These are phyloP conservation scores for Glyphotaelius pellucidus DNA, from an alignment of 2,888 invertebrate genomes.

Conservation along the genomic window DNA sequence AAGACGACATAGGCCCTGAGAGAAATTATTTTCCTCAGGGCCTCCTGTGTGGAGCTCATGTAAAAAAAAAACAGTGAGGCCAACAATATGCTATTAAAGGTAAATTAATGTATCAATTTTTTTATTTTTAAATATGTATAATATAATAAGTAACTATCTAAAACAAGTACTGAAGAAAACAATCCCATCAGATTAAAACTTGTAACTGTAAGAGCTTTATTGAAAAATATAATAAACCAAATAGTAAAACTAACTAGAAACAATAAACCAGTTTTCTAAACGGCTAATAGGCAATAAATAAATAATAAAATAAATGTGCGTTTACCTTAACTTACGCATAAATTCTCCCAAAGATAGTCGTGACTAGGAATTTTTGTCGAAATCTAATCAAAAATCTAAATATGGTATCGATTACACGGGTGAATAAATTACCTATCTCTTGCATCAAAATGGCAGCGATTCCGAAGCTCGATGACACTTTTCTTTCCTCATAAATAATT, in stretches of 20 bases:
- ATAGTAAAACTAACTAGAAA: background rate
- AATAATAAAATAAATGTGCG: background rate
- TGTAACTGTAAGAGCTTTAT: background rate
- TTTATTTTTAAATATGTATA: no score
- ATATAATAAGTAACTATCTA: no score
- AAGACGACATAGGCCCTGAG: no score
- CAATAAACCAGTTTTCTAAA: background rate
- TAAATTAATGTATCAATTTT: no score
- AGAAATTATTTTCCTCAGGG: no score
- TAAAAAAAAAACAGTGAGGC: no score
- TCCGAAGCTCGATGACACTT: constrained; percentile 2
- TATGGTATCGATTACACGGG: constrained; percentile 15
- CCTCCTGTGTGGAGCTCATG: no score
- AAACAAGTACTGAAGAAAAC: no score
- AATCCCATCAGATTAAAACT: background rate
- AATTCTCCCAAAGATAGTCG: constrained; percentile 2
- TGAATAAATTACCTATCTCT: constrained; percentile 2
- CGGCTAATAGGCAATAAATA: background rate
- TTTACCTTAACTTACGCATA: background rate
- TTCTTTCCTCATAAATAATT: constrained; percentile 15
- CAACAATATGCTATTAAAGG: no score
- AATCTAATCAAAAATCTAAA: constrained; percentile 27
- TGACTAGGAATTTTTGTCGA: constrained; percentile 5
- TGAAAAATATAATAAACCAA: background rate
- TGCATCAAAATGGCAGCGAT: constrained; percentile 9